Evolutionary conservation across 1,140 invertebrate species (phyloP).

Genomic region (Eufriesea mexicana): DNA sequence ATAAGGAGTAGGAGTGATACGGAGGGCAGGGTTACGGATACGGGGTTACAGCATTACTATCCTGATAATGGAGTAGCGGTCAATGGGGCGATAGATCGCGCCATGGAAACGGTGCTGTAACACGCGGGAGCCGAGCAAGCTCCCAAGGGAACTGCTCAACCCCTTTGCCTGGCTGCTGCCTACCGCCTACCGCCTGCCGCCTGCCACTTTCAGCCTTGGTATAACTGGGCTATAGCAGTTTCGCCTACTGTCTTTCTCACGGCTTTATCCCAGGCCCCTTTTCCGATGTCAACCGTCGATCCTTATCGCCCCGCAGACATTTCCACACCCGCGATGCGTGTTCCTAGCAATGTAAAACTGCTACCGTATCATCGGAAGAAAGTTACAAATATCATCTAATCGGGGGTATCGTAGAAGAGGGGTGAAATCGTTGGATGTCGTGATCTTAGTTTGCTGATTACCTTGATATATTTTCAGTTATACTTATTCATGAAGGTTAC

Average conservation of each 20-base stretch:
- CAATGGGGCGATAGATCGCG: slow-evolving; percentile 77
- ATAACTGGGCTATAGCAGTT: slow-evolving; percentile 47
- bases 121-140: slow-evolving; percentile 65
- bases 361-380: not conserved
- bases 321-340: slow-evolving; percentile 36
- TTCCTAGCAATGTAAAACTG: slow-evolving; percentile 22
- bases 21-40: slow-evolving; percentile 62
- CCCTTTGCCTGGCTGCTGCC: slow-evolving; percentile 42
- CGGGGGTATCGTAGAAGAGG: no score
- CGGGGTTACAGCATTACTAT: slow-evolving; percentile 71
- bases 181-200: slow-evolving; percentile 6
- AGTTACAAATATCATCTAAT: no score
- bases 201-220: slow-evolving; percentile 57
- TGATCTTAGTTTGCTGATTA: no score
- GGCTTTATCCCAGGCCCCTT: slow-evolving; percentile 21
- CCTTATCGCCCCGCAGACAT: slow-evolving; percentile 50
- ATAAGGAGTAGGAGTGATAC: slow-evolving; percentile 37
- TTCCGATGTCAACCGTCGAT: slow-evolving; percentile 46
- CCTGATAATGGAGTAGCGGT: slow-evolving; percentile 78
- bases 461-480: no score
- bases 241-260: slow-evolving; percentile 47
- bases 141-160: slow-evolving; percentile 60
- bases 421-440: no score
- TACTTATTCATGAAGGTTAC: no score
- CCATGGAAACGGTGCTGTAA: slow-evolving; percentile 62